Percentiles rank a stretch among this genome's conserved stretches.
phyloP scores from a whole-genome alignment of 2,113 vertebrate species.

The Bothrops jararaca region DNA sequence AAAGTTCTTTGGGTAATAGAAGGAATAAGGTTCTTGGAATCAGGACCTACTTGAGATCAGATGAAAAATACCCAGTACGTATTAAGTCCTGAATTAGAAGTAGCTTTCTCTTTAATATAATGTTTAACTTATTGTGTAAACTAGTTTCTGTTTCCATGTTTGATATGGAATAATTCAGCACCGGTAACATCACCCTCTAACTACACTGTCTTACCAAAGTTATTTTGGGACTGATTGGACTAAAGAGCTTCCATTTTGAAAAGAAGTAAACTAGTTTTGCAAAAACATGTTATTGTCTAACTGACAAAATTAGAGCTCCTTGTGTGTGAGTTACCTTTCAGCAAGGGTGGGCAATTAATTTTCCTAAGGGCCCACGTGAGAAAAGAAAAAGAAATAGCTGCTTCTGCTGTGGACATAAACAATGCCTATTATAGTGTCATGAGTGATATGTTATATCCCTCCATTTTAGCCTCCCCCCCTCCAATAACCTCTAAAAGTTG shows the following conservation, averaged over 20 bases:
- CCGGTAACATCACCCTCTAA: too few species aligned
- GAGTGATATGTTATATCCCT: not conserved
- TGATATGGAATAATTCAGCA: not conserved
- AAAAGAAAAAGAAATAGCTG: constrained; percentile 87
- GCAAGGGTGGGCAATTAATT: too few species aligned
- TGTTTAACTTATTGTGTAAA: not conserved
- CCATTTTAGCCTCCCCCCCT: not conserved
- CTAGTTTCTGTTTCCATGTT: not conserved
- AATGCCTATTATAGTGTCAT: constrained; percentile 51
- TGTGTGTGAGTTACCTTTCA: not conserved
- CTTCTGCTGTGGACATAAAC: constrained; percentile 73
- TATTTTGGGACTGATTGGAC: not conserved
- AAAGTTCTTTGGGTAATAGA: not conserved
- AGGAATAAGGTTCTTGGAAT: not conserved
- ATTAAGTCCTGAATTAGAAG: too few species aligned
- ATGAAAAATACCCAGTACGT: not conserved
- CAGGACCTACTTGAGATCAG: not conserved
- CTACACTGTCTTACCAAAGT: not conserved
- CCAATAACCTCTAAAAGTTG: too few species aligned
- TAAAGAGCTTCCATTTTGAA: constrained; percentile 20
- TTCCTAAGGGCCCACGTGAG: too few species aligned
- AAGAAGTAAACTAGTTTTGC: not conserved
- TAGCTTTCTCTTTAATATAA: not conserved
- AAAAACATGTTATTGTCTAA: constrained; percentile 44
- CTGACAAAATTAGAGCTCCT: constrained; percentile 56